Evolutionary conservation across 1,140 invertebrate species (phyloP), one percentile per base, ranked within the genome.

Genomic region (Drosophila tropicalis): DNA sequence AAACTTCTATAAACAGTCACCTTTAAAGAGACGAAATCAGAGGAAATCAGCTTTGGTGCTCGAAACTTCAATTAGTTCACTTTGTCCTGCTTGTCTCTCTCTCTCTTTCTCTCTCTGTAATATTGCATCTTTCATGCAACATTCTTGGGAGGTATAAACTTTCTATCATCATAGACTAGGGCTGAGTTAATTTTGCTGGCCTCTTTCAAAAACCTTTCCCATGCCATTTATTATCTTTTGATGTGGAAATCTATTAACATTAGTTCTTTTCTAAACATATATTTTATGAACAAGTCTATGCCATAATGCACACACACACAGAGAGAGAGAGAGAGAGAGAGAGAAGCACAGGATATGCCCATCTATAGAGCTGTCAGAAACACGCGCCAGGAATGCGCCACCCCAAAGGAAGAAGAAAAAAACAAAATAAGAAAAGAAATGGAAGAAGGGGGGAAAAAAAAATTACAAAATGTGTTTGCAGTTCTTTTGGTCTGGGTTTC

Each of bases 361-460:
- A 51, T 51, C 44, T 10, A 51, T 51, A 51, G 66, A 86, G 68
- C 82, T 87, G 82, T 86, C 82, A 87, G 56, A 67, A 79, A 79
- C 82, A 87, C 83, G 79, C 83, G 79, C 65, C 74, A 34, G 55
- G 58, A 76, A 63, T 78, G 70, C 81, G 72, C 69, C 68, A 60
- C 56, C 72, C 47, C 60, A 62, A 39, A 17, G 47, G 12, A 4
- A 3, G 2, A 22, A 41, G 17, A 56, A 56, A 34, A 32, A 15
- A 12, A 32, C n/a, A n/a, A 3, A 32, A 25, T 19, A 3, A 29
- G 22, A 25, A 51, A 51, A 19, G 17, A 51, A 57, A 62, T 36
- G 47, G 34, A 41, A 17, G n/a, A 41, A 41, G 40, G 40, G 40
- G 13, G 22, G 3, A 44, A 47, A 51, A 51, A 51, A 51, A 22